These are phyloP conservation scores for Scrobipalpa atriplicella DNA, from an alignment of 2,888 invertebrate genomes.

Conservation along the genomic window DNA sequence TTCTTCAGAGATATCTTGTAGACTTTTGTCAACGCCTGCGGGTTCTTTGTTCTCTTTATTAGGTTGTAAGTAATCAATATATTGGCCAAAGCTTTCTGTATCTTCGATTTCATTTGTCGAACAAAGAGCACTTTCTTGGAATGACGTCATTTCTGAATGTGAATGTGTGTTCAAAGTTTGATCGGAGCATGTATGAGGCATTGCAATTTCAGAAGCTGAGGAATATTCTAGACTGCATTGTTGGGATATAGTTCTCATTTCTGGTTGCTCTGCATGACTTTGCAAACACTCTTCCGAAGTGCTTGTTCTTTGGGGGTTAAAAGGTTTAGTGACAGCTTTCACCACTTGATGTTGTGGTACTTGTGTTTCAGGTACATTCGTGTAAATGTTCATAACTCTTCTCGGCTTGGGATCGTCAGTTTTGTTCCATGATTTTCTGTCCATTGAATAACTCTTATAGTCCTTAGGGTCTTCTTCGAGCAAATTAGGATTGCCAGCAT, in stretches of 20 bases:
- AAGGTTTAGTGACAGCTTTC: constrained; percentile 61
- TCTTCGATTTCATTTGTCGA: constrained; percentile 79
- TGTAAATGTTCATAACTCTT: constrained; percentile 83
- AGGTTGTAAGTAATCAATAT: constrained; percentile 74
- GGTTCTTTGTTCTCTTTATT: constrained; percentile 67
- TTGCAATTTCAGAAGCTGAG: constrained; percentile 81
- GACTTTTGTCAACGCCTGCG: constrained; percentile 64
- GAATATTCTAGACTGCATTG: constrained; percentile 88
- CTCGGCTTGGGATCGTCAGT: constrained; percentile 65
- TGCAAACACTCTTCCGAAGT: constrained; percentile 76
- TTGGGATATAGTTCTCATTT: constrained; percentile 86
- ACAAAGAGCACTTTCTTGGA: constrained; percentile 77
- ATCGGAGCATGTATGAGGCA: constrained; percentile 79
- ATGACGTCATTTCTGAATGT: constrained; percentile 74
- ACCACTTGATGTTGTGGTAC: constrained; percentile 83
- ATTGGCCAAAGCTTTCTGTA: constrained; percentile 78
- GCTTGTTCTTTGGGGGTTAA: constrained; percentile 66
- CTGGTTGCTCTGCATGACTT: constrained; percentile 71
- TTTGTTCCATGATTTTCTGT: constrained; percentile 69
- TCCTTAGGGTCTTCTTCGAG: constrained; percentile 84
- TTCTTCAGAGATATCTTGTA: constrained; percentile 76
- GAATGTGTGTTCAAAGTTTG: constrained; percentile 78
- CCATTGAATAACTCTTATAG: constrained; percentile 67
- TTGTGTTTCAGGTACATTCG: constrained; percentile 84
- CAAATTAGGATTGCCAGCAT: constrained; percentile 84